These are phyloP conservation scores for Dryococelus australis DNA, from an alignment of 2,888 invertebrate genomes.

Conservation along the genomic window DNA sequence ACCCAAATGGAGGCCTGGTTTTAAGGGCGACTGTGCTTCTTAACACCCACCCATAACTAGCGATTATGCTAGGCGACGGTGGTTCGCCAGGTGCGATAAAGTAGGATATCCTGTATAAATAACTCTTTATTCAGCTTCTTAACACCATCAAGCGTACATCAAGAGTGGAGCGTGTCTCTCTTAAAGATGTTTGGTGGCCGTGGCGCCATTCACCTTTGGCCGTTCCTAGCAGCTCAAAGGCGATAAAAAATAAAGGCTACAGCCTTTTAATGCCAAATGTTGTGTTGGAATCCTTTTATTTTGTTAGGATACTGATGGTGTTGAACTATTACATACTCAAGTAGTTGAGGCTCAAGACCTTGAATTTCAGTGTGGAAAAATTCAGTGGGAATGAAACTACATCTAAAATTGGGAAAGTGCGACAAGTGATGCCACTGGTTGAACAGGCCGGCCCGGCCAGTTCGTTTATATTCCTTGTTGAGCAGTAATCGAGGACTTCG, in stretches of 20 bases:
- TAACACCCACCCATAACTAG: constrained; percentile 1
- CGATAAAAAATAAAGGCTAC: background rate
- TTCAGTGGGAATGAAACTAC: no score
- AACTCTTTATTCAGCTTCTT: background rate
- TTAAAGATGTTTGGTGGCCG: constrained; percentile 7
- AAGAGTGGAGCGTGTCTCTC: background rate
- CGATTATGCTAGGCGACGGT: background rate
- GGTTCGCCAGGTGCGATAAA: background rate
- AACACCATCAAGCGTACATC: constrained; percentile 6
- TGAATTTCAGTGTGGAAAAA: no score
- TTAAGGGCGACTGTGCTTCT: background rate
- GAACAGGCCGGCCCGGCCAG: no score
- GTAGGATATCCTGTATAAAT: background rate
- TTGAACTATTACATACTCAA: background rate
- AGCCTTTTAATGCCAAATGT: background rate
- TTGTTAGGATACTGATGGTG: background rate
- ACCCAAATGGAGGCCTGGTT: background rate
- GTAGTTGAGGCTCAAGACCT: background rate
- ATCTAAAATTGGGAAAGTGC: no score
- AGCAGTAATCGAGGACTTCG: no score
- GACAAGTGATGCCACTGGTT: no score
- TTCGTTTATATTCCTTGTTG: no score
- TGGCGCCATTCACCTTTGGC: background rate
- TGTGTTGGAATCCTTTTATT: background rate
- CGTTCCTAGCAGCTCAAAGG: background rate